Evolutionary conservation across 2,797 vertebrate genomes (phyloP).

Genomic region (Paramormyrops hopkinsi): DNA sequence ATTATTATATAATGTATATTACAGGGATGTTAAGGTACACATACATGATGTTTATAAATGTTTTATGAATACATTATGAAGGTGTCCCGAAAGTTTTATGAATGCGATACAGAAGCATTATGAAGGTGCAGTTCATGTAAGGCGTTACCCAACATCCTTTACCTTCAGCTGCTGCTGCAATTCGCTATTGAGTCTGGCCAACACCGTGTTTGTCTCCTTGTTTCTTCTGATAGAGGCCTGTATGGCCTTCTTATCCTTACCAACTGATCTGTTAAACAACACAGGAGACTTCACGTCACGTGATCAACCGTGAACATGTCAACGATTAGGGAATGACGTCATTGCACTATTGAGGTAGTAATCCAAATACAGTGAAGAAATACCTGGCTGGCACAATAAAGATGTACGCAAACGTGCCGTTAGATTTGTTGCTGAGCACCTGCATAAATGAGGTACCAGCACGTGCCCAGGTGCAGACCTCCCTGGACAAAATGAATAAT

Average conservation of each 20-base stretch:
- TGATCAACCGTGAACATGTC: neutral
- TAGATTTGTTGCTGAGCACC: neutral
- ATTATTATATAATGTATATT: neutral
- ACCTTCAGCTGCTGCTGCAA: slow-evolving; percentile 95
- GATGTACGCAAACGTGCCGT: neutral
- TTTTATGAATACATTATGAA: neutral
- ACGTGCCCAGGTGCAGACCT: neutral
- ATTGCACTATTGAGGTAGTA: neutral
- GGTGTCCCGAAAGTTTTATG: neutral
- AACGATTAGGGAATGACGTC: neutral
- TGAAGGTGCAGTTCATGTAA: neutral
- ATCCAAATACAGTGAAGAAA: too few relatives aligned
- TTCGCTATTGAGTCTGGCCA: slow-evolving; percentile 97
- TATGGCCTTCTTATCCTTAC: slow-evolving; percentile 97
- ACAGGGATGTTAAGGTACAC: neutral
- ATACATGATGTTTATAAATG: neutral
- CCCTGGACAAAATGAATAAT: neutral
- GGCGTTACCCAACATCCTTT: slow-evolving; percentile 1
- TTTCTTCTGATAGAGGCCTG: slow-evolving; percentile 98
- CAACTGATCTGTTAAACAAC: slow-evolving; percentile 72
- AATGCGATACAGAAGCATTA: neutral
- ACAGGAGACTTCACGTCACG: neutral
- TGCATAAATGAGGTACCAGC: neutral
- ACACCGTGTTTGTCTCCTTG: slow-evolving; percentile 97
- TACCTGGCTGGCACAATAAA: neutral